These are phyloP conservation scores for Polypedilum pembai DNA, from an alignment of 1,140 invertebrate genomes.

Conservation along the genomic window DNA sequence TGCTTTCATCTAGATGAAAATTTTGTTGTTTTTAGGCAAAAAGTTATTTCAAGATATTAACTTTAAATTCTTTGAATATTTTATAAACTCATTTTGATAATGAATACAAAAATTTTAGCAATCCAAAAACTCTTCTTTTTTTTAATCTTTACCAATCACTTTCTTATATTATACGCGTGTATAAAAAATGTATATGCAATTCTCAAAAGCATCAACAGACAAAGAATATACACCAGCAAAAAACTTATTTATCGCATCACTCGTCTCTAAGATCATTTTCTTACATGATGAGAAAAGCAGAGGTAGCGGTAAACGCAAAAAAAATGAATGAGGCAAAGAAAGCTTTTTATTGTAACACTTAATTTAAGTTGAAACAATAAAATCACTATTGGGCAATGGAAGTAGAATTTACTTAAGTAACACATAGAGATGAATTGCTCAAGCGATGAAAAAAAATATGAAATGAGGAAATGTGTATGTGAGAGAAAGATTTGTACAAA, in stretches of 20 bases:
- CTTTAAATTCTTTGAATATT: too few relatives aligned
- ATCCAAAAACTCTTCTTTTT: too few relatives aligned
- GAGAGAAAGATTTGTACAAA: neutral
- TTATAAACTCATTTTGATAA: too few relatives aligned
- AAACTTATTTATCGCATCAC: neutral
- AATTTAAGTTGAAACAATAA: slow-evolving; percentile 11
- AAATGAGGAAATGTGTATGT: neutral
- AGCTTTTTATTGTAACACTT: slow-evolving; percentile 26
- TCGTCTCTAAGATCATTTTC: neutral
- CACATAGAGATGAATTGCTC: neutral
- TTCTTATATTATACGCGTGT: neutral
- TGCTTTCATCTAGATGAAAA: too few relatives aligned
- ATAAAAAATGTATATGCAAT: neutral
- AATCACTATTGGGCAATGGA: neutral
- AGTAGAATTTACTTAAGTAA: neutral
- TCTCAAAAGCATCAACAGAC: neutral
- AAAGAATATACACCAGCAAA: neutral
- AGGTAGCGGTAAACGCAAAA: neutral
- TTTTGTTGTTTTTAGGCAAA: too few relatives aligned
- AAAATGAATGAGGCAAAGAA: neutral
- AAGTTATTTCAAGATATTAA: too few relatives aligned
- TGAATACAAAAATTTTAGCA: too few relatives aligned
- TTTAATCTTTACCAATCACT: too few relatives aligned
- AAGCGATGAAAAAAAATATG: neutral
- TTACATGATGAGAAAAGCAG: neutral